A percentile compares a stretch with the other conserved stretches of the same genome.
Evolutionary conservation across 2,888 invertebrate species (phyloP).

Genomic region (Cinara cedri): DNA sequence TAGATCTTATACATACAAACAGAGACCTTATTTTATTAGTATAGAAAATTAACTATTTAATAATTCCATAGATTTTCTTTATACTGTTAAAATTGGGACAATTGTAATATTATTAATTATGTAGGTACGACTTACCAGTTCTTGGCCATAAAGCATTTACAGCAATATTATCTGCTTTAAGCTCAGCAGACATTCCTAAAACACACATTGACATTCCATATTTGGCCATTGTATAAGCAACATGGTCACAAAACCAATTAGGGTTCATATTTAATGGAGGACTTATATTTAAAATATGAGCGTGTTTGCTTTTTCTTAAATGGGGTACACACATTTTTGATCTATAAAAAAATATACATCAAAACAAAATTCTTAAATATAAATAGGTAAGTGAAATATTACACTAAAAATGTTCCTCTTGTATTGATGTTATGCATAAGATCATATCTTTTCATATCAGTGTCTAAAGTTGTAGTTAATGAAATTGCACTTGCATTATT

Average conservation of each 20-base stretch:
- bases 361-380: slow-evolving; percentile 5
- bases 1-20: too few species aligned
- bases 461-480: slow-evolving; percentile 78
- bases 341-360: slow-evolving; percentile 64
- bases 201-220: slow-evolving; percentile 99
- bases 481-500: slow-evolving; percentile 97
- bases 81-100: too few species aligned
- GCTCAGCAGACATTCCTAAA: slow-evolving; percentile 93
- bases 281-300: slow-evolving; percentile 93
- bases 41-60: too few species aligned
- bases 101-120: too few species aligned
- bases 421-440: slow-evolving; percentile 94
- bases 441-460: slow-evolving; percentile 95
- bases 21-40: too few species aligned
- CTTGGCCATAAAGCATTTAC: slow-evolving; percentile 97
- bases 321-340: slow-evolving; percentile 89
- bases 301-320: slow-evolving; percentile 82
- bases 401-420: slow-evolving; percentile 86
- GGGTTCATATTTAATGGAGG: slow-evolving; percentile 91
- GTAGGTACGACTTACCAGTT: too few species aligned
- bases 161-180: slow-evolving; percentile 79
- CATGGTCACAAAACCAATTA: slow-evolving; percentile 88
- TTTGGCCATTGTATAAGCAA: slow-evolving; percentile 97
- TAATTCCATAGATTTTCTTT: background rate
- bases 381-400: slow-evolving; percentile 24